Conservation (phyloP, 1,140 invertebrate genomes). For the Pogonognathellus flavescens region DNA sequence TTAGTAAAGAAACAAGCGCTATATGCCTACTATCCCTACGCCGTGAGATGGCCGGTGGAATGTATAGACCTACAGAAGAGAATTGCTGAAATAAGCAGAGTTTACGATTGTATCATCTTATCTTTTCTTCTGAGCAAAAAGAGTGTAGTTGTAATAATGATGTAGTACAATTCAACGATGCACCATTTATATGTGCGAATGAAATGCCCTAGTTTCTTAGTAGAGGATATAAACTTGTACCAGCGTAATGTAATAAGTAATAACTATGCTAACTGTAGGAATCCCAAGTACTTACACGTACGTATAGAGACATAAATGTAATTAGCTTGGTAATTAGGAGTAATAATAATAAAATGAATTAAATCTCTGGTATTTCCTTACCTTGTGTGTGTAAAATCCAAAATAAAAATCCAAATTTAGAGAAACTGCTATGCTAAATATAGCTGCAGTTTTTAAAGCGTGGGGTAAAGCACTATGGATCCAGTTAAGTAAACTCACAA, state of each 20-base stretch:
- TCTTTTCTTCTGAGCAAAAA: not conserved
- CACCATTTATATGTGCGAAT: not conserved
- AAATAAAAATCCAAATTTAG: constrained; percentile 22
- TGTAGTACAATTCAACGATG: not conserved
- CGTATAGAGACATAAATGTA: not conserved
- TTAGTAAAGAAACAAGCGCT: not conserved
- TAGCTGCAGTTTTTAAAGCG: not conserved
- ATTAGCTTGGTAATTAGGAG: not conserved
- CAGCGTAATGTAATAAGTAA: too few species aligned
- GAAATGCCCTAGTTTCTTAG: constrained; percentile 18
- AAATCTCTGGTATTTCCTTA: not conserved
- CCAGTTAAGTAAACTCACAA: not conserved
- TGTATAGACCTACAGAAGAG: not conserved
- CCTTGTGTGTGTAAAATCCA: constrained; percentile 41
- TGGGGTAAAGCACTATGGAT: not conserved
- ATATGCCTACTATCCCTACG: not conserved
- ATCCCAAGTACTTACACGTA: not conserved
- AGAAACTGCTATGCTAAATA: constrained; percentile 10
- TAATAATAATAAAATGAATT: not conserved
- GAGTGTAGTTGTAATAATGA: not conserved
- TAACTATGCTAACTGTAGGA: too few species aligned
- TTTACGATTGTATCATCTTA: not conserved
- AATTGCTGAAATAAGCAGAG: not conserved
- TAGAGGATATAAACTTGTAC: not conserved
- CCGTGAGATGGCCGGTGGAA: not conserved